phyloP scores from a whole-genome alignment of 2,113 vertebrate species.

The Burhinus bistriatus region DNA sequence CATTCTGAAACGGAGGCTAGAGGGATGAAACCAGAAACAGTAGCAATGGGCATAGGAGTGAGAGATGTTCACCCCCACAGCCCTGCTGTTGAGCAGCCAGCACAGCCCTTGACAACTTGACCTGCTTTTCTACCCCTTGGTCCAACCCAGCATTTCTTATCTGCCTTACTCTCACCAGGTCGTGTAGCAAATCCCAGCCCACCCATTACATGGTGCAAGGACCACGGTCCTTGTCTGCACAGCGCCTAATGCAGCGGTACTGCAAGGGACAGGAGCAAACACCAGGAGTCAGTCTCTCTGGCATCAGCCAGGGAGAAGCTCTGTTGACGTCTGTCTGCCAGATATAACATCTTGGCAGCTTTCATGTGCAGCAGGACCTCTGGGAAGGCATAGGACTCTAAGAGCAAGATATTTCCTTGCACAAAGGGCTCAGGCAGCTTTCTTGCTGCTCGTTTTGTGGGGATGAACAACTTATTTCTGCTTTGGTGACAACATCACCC shows the following conservation, averaged over 20 bases:
- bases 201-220: fast-evolving
- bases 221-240: neutral
- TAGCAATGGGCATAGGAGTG: neutral
- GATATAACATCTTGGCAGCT: neutral
- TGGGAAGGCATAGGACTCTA: neutral
- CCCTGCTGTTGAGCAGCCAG: neutral
- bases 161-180: neutral
- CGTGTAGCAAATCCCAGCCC: neutral
- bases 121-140: neutral
- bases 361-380: neutral
- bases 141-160: neutral
- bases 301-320: neutral
- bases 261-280: neutral
- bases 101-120: neutral
- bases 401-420: neutral
- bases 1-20: neutral
- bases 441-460: neutral
- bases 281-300: neutral
- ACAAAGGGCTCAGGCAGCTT: neutral
- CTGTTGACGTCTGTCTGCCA: neutral
- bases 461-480: neutral
- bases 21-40: neutral
- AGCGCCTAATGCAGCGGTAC: neutral
- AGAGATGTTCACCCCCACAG: neutral
- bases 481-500: neutral